A percentile compares a stretch with the other conserved stretches of the same genome.
Evolutionary conservation across 2,888 invertebrate genomes (phyloP).

Genomic region (Salticus scenicus): DNA sequence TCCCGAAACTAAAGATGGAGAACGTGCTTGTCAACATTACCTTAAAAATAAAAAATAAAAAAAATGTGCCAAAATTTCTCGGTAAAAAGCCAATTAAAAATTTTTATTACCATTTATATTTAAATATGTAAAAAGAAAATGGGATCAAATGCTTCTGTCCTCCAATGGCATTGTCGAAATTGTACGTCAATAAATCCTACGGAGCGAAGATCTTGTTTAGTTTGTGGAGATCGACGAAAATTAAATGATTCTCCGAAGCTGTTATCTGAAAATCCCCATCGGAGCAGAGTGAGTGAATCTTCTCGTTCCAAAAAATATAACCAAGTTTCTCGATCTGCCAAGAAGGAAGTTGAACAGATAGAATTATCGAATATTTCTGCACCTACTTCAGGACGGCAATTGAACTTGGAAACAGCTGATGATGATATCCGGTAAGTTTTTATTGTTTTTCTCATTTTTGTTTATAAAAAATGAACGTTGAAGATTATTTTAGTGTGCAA

Average conservation of each 20-base stretch:
- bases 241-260: constrained; percentile 32
- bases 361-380: constrained; percentile 62
- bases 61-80: constrained; percentile 14
- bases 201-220: constrained; percentile 79
- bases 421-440: constrained; percentile 45
- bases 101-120: neutral
- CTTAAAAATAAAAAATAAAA: neutral
- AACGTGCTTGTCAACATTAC: constrained; percentile 63
- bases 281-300: constrained; percentile 37
- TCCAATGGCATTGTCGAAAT: constrained; percentile 93
- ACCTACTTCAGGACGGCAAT: constrained; percentile 52
- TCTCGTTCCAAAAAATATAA: constrained; percentile 48
- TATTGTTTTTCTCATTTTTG: neutral
- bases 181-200: constrained; percentile 92
- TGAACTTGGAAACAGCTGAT: constrained; percentile 64
- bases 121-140: constrained; percentile 77
- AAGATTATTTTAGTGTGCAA: too few species aligned
- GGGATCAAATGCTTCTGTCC: constrained; percentile 95
- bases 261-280: constrained; percentile 36
- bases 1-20: constrained; percentile 34
- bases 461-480: too few species aligned
- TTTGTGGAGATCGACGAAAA: constrained; percentile 67
- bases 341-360: constrained; percentile 59
- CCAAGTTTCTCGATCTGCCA: constrained; percentile 29
- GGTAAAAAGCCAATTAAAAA: neutral